Conservation (phyloP, 2,797 vertebrate species). For the Melanotaenia trifasciata region DNA sequence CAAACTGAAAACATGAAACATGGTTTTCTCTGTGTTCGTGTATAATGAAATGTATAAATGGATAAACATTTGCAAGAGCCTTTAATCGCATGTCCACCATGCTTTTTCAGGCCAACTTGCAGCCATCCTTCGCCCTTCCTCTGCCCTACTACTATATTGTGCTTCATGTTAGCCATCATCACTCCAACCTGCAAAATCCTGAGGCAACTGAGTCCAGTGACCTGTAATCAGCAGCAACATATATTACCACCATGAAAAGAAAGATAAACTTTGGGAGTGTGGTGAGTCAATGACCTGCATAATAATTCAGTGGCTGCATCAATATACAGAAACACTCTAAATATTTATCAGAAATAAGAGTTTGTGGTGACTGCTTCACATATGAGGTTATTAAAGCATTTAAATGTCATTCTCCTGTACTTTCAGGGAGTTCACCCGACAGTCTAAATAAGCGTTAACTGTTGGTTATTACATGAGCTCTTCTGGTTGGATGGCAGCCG, state of each 20-base stretch:
- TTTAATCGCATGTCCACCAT: constrained; percentile 36
- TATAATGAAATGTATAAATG: constrained; percentile 19
- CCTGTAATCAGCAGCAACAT: constrained; percentile 23
- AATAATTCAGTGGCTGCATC: not conserved
- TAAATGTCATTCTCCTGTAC: not conserved
- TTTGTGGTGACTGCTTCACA: constrained; percentile 2
- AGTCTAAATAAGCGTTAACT: not conserved
- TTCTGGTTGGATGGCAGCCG: not conserved
- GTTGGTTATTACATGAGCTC: not conserved
- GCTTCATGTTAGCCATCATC: constrained; percentile 33
- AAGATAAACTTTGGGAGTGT: not conserved
- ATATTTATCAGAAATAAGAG: not conserved
- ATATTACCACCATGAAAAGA: constrained; percentile 11
- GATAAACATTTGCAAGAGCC: constrained; percentile 19
- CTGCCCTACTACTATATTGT: constrained; percentile 28
- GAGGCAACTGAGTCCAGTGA: constrained; percentile 17
- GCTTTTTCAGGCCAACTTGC: constrained; percentile 46
- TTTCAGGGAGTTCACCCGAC: constrained; percentile 2
- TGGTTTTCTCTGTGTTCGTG: constrained; percentile 1
- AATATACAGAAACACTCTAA: constrained; percentile 2
- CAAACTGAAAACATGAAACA: too few species aligned
- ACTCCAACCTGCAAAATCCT: constrained; percentile 30
- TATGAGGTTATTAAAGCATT: not conserved
- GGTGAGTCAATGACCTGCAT: constrained; percentile 5
- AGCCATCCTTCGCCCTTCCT: constrained; percentile 2